phyloP scores from a whole-genome alignment of 2,888 invertebrate genomes.

The Abrostola tripartita region DNA sequence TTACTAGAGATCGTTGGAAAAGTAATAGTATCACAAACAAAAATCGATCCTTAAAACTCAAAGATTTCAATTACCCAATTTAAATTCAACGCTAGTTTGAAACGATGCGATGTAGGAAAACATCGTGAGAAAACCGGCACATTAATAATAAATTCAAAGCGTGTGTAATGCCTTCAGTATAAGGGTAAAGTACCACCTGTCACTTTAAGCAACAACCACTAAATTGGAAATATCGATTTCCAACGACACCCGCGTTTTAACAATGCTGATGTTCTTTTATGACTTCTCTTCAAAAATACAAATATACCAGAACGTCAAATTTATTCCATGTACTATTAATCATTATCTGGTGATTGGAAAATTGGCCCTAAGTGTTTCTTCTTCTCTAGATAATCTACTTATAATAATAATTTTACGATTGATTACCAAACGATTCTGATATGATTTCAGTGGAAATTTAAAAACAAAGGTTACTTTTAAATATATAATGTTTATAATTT shows the following conservation, averaged over 20 bases:
- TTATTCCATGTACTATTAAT: too few relatives aligned
- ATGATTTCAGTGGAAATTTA: background rate
- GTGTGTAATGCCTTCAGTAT: slow-evolving; percentile 5
- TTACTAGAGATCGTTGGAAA: too few relatives aligned
- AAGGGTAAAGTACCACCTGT: slow-evolving; percentile 7
- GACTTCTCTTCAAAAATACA: background rate
- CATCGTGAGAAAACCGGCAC: slow-evolving; percentile 12
- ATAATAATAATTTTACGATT: too few relatives aligned
- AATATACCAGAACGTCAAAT: too few relatives aligned
- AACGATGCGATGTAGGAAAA: slow-evolving; percentile 28
- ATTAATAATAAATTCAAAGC: slow-evolving; percentile 16
- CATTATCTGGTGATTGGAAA: too few relatives aligned
- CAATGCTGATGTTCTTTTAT: background rate
- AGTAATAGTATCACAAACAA: too few relatives aligned
- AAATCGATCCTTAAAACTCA: too few relatives aligned
- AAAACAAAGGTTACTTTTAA: background rate
- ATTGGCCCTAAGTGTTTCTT: too few relatives aligned
- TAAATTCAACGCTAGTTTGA: slow-evolving; percentile 16
- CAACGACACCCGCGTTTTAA: background rate
- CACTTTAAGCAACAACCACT: slow-evolving; percentile 3
- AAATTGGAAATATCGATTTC: slow-evolving; percentile 1
- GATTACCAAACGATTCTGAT: background rate
- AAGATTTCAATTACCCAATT: slow-evolving; percentile 10
- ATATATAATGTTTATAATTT: too few relatives aligned
- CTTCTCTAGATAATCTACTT: too few relatives aligned